phyloP scores from a whole-genome alignment of 2,113 vertebrate genomes.

The Rhadina sibilatrix region DNA sequence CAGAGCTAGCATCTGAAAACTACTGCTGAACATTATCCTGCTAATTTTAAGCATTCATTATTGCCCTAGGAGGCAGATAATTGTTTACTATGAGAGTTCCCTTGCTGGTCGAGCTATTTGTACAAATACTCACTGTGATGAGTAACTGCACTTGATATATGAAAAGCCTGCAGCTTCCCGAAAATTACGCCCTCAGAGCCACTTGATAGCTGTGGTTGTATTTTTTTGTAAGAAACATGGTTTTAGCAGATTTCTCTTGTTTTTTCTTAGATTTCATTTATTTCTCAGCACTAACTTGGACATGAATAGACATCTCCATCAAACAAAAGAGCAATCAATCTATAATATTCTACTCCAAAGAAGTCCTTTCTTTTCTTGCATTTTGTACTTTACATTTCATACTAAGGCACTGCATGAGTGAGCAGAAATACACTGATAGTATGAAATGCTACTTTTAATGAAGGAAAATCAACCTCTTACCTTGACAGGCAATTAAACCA shows the following conservation, averaged over 20 bases:
- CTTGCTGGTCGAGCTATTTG: background rate
- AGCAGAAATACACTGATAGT: background rate
- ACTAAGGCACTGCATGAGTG: background rate
- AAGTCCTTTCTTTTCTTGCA: background rate
- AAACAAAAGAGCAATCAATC: background rate
- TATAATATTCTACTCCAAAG: background rate
- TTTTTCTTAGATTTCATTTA: background rate
- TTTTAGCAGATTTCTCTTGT: background rate
- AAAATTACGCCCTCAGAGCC: background rate
- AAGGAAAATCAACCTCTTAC: background rate
- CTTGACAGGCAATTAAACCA: background rate
- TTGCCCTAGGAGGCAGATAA: background rate
- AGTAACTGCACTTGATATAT: background rate
- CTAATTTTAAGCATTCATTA: background rate
- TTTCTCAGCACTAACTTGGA: background rate
- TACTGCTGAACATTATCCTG: background rate
- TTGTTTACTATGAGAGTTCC: background rate
- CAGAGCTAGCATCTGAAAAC: background rate
- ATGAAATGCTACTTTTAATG: background rate
- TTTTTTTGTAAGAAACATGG: background rate
- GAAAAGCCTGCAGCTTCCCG: background rate
- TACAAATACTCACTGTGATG: background rate
- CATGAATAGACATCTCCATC: background rate
- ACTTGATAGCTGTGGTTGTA: background rate
- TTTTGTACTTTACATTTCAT: background rate